A percentile compares a stretch with the other conserved stretches of the same genome.
phyloP scores from a whole-genome alignment of 1,140 invertebrate genomes.

The Acromyrmex charruanus region DNA sequence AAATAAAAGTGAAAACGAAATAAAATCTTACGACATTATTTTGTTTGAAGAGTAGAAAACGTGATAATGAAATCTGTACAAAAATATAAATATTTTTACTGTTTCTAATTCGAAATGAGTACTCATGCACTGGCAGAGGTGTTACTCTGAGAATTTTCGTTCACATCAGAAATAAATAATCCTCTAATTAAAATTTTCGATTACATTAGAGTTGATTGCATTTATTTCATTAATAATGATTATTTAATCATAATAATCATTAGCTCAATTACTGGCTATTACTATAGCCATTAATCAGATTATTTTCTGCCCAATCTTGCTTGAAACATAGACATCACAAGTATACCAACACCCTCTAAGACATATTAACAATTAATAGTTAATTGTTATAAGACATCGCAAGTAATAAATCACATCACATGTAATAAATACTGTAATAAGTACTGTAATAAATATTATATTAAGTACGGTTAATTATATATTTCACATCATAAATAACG shows the following conservation, averaged over 20 bases:
- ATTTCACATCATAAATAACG: slow-evolving; percentile 15
- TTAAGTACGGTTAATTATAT: slow-evolving; percentile 24
- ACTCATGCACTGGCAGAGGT: too few relatives aligned
- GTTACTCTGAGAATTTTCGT: not conserved
- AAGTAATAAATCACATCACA: not conserved
- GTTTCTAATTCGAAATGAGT: too few relatives aligned
- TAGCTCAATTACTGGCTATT: not conserved
- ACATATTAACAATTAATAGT: slow-evolving; percentile 39
- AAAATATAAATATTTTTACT: too few relatives aligned
- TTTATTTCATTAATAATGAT: not conserved
- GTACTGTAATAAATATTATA: slow-evolving; percentile 31
- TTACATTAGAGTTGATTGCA: not conserved
- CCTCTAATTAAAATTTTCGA: not conserved
- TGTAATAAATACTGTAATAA: slow-evolving; percentile 27
- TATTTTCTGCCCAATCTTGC: slow-evolving; percentile 27
- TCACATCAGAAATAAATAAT: not conserved
- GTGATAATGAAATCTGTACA: too few relatives aligned
- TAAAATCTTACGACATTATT: too few relatives aligned
- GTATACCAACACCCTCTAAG: slow-evolving; percentile 29
- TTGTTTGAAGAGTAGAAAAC: too few relatives aligned
- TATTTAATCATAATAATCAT: slow-evolving; percentile 26
- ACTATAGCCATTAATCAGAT: not conserved
- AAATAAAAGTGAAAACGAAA: too few relatives aligned
- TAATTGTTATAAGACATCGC: slow-evolving; percentile 25
- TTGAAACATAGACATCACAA: slow-evolving; percentile 43